These are phyloP conservation scores for Benthosema pterotum DNA, from an alignment of 2,797 vertebrate genomes.

Conservation along the genomic window DNA sequence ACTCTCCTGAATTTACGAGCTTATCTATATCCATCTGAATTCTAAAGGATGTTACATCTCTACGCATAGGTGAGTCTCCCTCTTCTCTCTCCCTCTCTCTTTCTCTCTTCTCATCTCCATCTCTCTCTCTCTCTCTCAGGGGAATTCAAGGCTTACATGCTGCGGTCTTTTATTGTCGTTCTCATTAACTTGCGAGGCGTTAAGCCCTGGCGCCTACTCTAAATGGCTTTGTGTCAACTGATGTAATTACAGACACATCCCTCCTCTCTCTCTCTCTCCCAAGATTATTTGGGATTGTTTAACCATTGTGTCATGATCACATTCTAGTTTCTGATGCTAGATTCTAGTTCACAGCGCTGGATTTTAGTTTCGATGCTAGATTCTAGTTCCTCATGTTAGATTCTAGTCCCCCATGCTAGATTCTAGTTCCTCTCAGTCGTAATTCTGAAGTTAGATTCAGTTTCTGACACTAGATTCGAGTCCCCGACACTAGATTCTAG, in stretches of 20 bases:
- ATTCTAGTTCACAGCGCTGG: too few species aligned
- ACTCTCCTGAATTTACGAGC: constrained; percentile 24
- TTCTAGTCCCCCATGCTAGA: too few species aligned
- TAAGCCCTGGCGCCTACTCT: constrained; percentile 4
- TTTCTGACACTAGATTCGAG: too few species aligned
- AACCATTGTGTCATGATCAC: too few species aligned
- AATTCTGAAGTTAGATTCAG: too few species aligned
- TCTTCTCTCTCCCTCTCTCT: not conserved
- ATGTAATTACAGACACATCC: constrained; percentile 40
- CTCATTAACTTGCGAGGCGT: constrained; percentile 1
- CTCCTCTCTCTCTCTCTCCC: constrained; percentile 12
- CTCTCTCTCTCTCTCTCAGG: not conserved
- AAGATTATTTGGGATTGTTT: constrained; percentile 42
- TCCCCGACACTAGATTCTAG: too few species aligned
- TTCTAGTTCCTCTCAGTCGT: too few species aligned
- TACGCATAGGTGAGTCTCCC: constrained; percentile 21
- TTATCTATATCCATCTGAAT: constrained; percentile 11
- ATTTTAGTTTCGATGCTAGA: too few species aligned
- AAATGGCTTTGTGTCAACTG: constrained; percentile 44
- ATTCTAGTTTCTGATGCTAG: too few species aligned
- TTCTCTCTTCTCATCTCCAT: not conserved
- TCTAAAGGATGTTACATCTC: constrained; percentile 14
- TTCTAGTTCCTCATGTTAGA: too few species aligned
- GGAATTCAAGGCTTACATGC: constrained; percentile 25
- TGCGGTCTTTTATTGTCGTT: constrained; percentile 25